Base-by-base conservation (phyloP, 2,888 invertebrate genomes). In the Crocallis elinguaria region DNA sequence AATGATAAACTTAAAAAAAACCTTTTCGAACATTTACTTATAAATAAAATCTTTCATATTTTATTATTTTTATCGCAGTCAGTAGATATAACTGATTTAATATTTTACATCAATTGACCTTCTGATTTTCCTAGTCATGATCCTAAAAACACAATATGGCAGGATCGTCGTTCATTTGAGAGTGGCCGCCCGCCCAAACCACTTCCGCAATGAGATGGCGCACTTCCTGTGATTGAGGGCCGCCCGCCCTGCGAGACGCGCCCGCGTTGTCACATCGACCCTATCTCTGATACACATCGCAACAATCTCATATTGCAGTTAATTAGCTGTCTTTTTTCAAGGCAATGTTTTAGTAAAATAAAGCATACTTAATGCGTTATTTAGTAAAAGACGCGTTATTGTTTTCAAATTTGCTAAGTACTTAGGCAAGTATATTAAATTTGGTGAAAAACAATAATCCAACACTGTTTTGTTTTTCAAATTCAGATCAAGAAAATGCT, bases 171-270 rank as follows among this genome's bases (percentile, higher is more conserved):
- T 46, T 49, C 45, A 42, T 51, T 57, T 54, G 50, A 51, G 55
- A 64, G 61, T 64, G 55, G 59, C 59, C 57, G 51, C 50, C 43
- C 46, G 46, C 78, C 84, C 78, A 86, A 87, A 92, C 90, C 92
- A 92, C 92, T 92, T 92, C 92, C 91, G 91, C 83, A 82, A 92
- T 92, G 92, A 92, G 92, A 89, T 86, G 89, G 88, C 86, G 91
- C 92, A 92, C 92, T 92, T 90, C 91, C 92, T 90, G 89, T 92
- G 91, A 92, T 92, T 92, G 92, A 88, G 87, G 81, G 74, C 74
- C 71, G 66, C 71, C 67, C 71, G 76, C 66, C 75, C 73, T 60
- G 64, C 67, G 67, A 51, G 62, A 57, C 66, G 27, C 57, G 45
- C 49, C 51, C 55, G 43, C 51, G 54, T 30, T 39, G 48, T 54